Conservation (phyloP, 2,113 vertebrate species). For the Saccopteryx bilineata region DNA sequence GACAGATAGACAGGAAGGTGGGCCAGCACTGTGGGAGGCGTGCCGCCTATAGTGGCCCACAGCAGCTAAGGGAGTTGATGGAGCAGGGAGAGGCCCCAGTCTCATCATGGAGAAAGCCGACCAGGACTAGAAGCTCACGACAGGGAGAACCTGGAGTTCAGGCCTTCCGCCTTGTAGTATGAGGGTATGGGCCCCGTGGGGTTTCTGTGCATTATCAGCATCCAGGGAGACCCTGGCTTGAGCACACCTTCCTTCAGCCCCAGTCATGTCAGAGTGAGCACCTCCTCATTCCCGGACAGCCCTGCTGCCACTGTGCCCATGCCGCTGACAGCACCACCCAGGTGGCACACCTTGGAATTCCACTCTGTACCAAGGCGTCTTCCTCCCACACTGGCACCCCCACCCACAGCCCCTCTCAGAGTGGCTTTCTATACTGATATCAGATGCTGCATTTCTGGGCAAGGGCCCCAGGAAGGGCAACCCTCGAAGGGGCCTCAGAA, state of each 20-base stretch:
- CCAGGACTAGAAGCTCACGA: background rate
- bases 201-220: background rate
- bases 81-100: background rate
- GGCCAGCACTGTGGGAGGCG: background rate
- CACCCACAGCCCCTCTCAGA: background rate
- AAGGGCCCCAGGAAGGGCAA: background rate
- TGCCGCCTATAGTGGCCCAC: background rate
- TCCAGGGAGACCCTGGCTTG: rapidly evolving
- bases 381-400: conserved; percentile 3
- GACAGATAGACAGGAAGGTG: background rate
- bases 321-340: conserved; percentile 24
- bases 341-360: conserved; percentile 84
- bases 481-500: background rate
- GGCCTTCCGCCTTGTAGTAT: rapidly evolving
- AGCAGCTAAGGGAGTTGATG: background rate
- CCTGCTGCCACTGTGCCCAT: conserved; percentile 60
- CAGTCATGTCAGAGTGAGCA: conserved; percentile 40
- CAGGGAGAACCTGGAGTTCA: background rate
- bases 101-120: background rate
- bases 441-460: background rate
- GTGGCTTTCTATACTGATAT: background rate
- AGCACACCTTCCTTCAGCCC: background rate
- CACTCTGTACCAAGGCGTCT: conserved; percentile 71
- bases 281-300: background rate
- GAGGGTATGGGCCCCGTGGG: background rate